These are phyloP conservation scores for Microtus richardsoni DNA, from an alignment of 2,113 vertebrate species.

Conservation along the genomic window DNA sequence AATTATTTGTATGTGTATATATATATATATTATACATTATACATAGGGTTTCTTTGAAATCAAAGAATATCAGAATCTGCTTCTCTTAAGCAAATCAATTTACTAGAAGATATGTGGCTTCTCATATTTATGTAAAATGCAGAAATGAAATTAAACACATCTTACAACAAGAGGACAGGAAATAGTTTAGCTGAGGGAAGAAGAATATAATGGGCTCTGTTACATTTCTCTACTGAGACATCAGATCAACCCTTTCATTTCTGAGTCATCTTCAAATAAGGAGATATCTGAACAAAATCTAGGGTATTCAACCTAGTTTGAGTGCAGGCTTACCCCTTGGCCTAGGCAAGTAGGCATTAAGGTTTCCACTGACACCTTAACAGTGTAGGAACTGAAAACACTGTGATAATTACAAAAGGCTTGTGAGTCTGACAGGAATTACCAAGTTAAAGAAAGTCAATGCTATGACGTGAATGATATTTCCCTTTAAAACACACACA, in stretches of 20 bases:
- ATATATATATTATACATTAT: no score
- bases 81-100: background rate
- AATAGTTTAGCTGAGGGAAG: background rate
- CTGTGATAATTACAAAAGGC: background rate
- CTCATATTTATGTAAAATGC: background rate
- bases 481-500: background rate
- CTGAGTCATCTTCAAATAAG: background rate
- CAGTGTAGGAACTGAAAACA: background rate
- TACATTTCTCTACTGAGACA: background rate
- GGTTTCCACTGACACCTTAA: no score
- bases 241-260: background rate
- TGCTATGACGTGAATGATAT: no score
- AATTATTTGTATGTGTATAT: background rate
- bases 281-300: background rate
- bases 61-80: background rate
- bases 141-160: background rate
- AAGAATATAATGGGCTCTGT: fast-evolving
- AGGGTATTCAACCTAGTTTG: background rate
- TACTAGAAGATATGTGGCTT: background rate
- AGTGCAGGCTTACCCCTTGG: background rate
- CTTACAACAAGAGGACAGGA: background rate
- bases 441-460: background rate
- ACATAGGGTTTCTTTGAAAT: background rate
- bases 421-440: background rate
- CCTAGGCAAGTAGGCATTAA: background rate